Evolutionary conservation across 1,140 invertebrate species (phyloP).

Genomic region (Brachionus calyciflorus): DNA sequence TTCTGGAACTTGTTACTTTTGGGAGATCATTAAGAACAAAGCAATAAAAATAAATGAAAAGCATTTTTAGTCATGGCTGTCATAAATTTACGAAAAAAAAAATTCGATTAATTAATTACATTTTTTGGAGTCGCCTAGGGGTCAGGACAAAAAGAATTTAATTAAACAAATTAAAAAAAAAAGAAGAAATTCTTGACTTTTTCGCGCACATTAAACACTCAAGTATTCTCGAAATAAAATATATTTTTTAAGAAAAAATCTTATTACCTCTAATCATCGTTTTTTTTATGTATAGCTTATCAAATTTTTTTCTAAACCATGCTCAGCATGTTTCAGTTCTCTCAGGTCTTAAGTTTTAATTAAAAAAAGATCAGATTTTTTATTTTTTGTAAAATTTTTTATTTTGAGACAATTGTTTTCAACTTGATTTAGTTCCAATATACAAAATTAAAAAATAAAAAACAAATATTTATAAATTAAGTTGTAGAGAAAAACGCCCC

Average conservation of each 20-base stretch:
- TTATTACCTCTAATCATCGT: constrained; percentile 20
- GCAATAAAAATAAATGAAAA: constrained; percentile 17
- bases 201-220: constrained; percentile 39
- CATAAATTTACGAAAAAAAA: no score
- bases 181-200: background rate
- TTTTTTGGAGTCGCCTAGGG: background rate
- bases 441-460: no score
- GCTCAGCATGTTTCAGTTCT: constrained; percentile 20
- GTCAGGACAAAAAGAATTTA: background rate
- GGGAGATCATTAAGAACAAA: constrained; percentile 21
- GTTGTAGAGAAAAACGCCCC: background rate
- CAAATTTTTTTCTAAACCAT: no score
- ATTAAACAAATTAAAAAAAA: constrained; percentile 7
- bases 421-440: no score
- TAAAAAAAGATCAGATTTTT: no score
- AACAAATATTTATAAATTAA: background rate
- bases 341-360: background rate
- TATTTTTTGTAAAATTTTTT: no score
- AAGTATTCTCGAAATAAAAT: background rate
- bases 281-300: no score
- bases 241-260: background rate
- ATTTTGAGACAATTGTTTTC: no score
- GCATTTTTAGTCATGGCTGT: constrained; percentile 19
- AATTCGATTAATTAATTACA: constrained; percentile 36
- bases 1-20: constrained; percentile 34